Evolutionary conservation across 2,888 invertebrate genomes (phyloP).

Genomic region (Hypselothyrea guttata): DNA sequence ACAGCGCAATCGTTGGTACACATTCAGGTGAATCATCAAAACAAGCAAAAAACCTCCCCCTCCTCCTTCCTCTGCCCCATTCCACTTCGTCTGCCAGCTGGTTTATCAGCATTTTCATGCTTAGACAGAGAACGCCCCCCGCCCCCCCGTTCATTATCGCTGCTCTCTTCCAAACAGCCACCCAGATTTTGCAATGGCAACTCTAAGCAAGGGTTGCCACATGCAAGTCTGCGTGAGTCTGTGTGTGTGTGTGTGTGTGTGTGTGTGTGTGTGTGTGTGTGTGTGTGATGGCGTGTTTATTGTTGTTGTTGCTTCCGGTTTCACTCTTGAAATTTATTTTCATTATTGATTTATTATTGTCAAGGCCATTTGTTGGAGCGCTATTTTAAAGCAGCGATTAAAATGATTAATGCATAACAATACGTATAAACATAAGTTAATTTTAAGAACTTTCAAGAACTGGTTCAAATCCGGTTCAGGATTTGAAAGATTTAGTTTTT

Average conservation of each 20-base stretch:
- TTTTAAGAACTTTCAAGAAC: no score
- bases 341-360: conserved; percentile 31
- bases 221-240: neutral
- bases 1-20: conserved; percentile 84
- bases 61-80: neutral
- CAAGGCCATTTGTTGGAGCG: conserved; percentile 39
- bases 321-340: conserved; percentile 21
- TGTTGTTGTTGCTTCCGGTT: conserved; percentile 20
- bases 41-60: conserved; percentile 5
- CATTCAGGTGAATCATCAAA: conserved; percentile 84
- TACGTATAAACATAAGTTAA: no score
- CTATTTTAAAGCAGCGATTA: neutral
- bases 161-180: neutral
- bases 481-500: no score
- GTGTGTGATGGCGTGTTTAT: no score
- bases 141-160: neutral
- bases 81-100: conserved; percentile 15
- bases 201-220: neutral
- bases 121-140: neutral
- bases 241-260: no score
- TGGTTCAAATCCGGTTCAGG: no score
- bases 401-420: no score
- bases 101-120: conserved; percentile 38
- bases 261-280: conserved; percentile 21
- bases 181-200: no score